phyloP scores from a whole-genome alignment of 2,113 vertebrate species.

The Balaeniceps rex region DNA sequence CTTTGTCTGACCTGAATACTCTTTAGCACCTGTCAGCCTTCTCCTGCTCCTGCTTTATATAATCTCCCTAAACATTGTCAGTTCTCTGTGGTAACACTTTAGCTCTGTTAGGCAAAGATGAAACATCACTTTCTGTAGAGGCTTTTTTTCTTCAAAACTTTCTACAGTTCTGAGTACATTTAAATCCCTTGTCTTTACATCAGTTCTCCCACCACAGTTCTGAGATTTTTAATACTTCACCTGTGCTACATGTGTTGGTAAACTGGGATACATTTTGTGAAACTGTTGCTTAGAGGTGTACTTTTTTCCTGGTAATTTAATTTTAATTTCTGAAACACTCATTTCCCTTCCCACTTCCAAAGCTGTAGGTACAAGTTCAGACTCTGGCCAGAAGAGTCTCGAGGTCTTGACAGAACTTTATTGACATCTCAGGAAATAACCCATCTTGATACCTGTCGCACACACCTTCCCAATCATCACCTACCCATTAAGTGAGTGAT shows the following conservation, averaged over 20 bases:
- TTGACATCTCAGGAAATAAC: background rate
- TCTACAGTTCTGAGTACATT: background rate
- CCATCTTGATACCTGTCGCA: background rate
- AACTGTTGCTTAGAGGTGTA: background rate
- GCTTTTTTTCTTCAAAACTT: background rate
- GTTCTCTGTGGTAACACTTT: background rate
- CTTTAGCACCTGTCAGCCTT: constrained; percentile 27
- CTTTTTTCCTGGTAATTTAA: background rate
- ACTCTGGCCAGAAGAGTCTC: background rate
- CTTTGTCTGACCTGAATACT: constrained; percentile 59
- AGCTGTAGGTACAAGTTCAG: background rate
- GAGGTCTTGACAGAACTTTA: background rate
- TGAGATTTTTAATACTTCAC: background rate
- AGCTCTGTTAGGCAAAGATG: background rate
- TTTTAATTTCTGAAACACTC: background rate
- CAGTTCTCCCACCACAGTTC: background rate
- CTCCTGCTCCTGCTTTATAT: background rate
- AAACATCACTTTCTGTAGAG: background rate
- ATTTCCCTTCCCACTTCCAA: background rate
- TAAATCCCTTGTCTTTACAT: background rate
- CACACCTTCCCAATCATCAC: background rate
- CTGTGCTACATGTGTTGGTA: background rate
- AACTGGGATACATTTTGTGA: background rate
- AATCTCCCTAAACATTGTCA: background rate
- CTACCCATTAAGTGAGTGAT: background rate